These are phyloP conservation scores for Autographa pulchrina DNA, from an alignment of 2,888 invertebrate species.

Conservation along the genomic window DNA sequence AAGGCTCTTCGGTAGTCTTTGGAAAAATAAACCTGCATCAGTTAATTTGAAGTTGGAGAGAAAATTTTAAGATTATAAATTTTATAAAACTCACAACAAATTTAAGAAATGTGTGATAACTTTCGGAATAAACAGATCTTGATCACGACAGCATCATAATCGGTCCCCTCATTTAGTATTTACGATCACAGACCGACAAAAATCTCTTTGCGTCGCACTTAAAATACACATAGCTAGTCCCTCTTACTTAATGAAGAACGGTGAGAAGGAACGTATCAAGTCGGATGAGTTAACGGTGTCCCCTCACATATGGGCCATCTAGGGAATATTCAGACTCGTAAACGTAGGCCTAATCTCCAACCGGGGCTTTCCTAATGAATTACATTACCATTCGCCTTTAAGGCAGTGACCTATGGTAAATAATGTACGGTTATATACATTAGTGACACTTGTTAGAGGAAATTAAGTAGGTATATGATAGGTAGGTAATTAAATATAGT, in stretches of 20 bases:
- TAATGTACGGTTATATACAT: slow-evolving; percentile 6
- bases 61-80: too few species aligned
- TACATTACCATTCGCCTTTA: slow-evolving; percentile 59
- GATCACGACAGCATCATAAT: too few species aligned
- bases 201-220: too few species aligned
- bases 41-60: too few species aligned
- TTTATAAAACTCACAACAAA: too few species aligned
- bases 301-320: slow-evolving; percentile 27
- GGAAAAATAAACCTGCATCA: too few species aligned
- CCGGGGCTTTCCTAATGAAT: slow-evolving; percentile 59
- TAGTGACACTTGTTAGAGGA: background rate
- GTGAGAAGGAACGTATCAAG: slow-evolving; percentile 21
- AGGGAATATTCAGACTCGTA: slow-evolving; percentile 51
- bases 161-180: too few species aligned
- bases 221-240: background rate
- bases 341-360: slow-evolving; percentile 55
- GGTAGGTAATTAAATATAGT: background rate
- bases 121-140: too few species aligned
- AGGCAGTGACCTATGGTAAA: slow-evolving; percentile 22
- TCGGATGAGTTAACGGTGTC: slow-evolving; percentile 48
- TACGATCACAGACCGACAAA: too few species aligned
- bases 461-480: background rate
- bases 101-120: too few species aligned
- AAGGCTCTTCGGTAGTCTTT: too few species aligned
- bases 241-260: background rate